Base-by-base conservation (phyloP, 1,140 invertebrate genomes). In the Zelostemma sp. region DNA sequence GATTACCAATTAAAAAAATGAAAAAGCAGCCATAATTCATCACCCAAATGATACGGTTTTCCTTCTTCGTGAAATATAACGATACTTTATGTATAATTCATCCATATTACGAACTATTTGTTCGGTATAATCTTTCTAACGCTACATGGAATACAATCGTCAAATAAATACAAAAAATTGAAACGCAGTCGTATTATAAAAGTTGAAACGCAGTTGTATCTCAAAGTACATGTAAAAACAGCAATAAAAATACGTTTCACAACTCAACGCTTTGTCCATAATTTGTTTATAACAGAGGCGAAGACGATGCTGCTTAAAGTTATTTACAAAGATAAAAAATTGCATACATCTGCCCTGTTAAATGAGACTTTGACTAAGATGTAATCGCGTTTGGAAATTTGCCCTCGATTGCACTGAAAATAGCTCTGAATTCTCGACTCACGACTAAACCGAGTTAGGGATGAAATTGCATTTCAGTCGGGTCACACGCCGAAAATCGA, bases 201-300 rank as follows among this genome's bases (percentile, higher is more conserved):
- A n/a, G 5, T 48, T 0, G 11, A 48, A 19, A n/a, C n/a, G n/a
- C n/a, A n/a, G n/a, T n/a, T n/a, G n/a, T 48, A 9, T 48, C 12
- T 48, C 18, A 11, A 48, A 28, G 14, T 48, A 21, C n/a, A 11
- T 0, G 0, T 19, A 48, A 31, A 31, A 31, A 6, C 5, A 31
- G 28, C 28, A 11, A 6, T 31, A 5, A 31, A 11, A 31, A 31
- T 6, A 17, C 48, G n/a, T 1, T 17, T 19, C 35, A 21, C 41
- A 57, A 58, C 56, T 58, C 17, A 51, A 60, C 57, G 25, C 35
- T 60, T 60, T 40, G 15, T 48, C n/a, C n/a, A n/a, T n/a, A n/a
- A n/a, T n/a, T n/a, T n/a, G n/a, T n/a, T n/a, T n/a, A n/a, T n/a
- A n/a, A n/a, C n/a, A n/a, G n/a, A n/a, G n/a, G n/a, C n/a, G n/a